These are phyloP conservation scores for Botia almorhae DNA, from an alignment of 2,797 vertebrate genomes.

Conservation along the genomic window DNA sequence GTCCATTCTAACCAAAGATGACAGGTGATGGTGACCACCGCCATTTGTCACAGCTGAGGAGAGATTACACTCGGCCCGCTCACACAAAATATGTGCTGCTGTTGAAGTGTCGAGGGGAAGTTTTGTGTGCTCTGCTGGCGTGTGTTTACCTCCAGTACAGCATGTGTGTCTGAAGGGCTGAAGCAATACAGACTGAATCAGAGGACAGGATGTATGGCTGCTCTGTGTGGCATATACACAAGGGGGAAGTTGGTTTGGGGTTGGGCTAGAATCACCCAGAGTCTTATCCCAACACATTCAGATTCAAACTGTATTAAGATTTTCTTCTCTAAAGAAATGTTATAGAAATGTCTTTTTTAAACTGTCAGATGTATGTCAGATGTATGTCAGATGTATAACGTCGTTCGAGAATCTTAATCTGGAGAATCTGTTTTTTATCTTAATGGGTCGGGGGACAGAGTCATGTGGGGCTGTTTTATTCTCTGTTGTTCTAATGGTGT, in stretches of 20 bases:
- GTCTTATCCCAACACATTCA: slow-evolving; percentile 35
- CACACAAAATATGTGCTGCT: slow-evolving; percentile 34
- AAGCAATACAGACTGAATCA: slow-evolving; percentile 44
- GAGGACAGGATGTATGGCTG: background rate
- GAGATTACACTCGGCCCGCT: slow-evolving; percentile 5
- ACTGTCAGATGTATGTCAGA: slow-evolving; percentile 46
- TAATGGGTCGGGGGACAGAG: slow-evolving; percentile 36
- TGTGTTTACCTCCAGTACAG: background rate
- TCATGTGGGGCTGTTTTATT: slow-evolving; percentile 48
- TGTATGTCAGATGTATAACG: slow-evolving; percentile 57
- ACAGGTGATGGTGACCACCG: slow-evolving; percentile 30
- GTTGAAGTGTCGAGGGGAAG: background rate
- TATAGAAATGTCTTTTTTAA: slow-evolving; percentile 52
- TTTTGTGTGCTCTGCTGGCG: slow-evolving; percentile 30
- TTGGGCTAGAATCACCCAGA: slow-evolving; percentile 17
- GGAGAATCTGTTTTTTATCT: slow-evolving; percentile 35
- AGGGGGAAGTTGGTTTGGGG: background rate
- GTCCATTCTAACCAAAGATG: slow-evolving; percentile 34
- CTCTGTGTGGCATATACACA: background rate
- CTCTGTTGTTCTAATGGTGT: slow-evolving; percentile 45
- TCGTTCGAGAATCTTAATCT: slow-evolving; percentile 38
- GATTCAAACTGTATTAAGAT: slow-evolving; percentile 11
- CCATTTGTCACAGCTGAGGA: slow-evolving; percentile 29
- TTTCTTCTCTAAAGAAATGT: slow-evolving; percentile 49
- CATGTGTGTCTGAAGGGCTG: slow-evolving; percentile 37